Conservation (phyloP, 2,797 vertebrate genomes). For the Mormyrus proboscirostris region DNA sequence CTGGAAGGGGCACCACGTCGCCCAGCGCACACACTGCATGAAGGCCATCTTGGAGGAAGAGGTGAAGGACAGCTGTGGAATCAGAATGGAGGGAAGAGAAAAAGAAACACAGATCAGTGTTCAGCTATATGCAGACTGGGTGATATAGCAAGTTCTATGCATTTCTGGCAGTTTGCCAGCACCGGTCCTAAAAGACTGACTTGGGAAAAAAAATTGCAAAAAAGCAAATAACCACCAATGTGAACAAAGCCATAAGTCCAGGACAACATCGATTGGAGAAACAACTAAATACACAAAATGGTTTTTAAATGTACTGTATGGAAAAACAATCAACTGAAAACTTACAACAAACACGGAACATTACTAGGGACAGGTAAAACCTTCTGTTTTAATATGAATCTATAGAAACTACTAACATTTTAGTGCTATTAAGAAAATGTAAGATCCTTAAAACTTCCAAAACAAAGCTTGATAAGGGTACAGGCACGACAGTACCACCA, state of each 20-base stretch:
- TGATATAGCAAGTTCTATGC: background rate
- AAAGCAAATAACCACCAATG: background rate
- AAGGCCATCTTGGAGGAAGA: conserved; percentile 55
- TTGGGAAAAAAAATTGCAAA: background rate
- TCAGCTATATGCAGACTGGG: background rate
- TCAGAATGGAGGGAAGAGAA: conserved; percentile 24
- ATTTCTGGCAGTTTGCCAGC: background rate
- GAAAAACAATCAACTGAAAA: background rate
- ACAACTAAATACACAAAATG: background rate
- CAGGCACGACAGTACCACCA: background rate
- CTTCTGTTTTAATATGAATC: background rate
- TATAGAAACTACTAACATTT: background rate
- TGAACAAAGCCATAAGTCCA: background rate
- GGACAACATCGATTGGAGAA: background rate
- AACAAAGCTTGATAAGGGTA: background rate
- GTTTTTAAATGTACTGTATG: background rate
- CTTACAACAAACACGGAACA: background rate
- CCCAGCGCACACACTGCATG: conserved; percentile 81
- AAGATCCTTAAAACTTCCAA: background rate
- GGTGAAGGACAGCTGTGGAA: conserved; percentile 49
- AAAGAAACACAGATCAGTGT: background rate
- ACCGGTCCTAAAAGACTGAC: background rate
- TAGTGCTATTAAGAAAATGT: background rate
- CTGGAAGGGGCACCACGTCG: conserved; percentile 65
- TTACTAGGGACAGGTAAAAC: background rate